phyloP scores from a whole-genome alignment of 2,888 invertebrate species.

The Autographa gamma region DNA sequence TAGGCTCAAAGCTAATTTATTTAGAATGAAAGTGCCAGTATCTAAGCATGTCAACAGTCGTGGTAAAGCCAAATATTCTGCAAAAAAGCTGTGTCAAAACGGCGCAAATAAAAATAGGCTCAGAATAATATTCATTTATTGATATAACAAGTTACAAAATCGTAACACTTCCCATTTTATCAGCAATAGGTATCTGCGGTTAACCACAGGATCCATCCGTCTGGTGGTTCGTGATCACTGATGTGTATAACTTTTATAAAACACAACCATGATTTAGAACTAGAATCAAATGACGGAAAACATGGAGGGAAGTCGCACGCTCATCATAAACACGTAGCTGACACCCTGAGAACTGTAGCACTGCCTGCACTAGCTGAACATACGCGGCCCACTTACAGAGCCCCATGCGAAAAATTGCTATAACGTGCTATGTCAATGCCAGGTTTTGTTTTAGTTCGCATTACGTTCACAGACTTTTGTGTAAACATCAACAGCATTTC shows the following conservation, averaged over 20 bases:
- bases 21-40: too few relatives aligned
- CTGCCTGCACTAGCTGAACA: conserved; percentile 8
- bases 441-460: conserved; percentile 24
- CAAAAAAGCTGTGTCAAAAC: background rate
- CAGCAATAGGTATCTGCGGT: conserved; percentile 6
- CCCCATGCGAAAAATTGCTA: background rate
- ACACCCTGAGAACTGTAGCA: conserved; percentile 28
- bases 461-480: conserved; percentile 9
- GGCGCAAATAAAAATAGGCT: background rate
- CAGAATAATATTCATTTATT: background rate
- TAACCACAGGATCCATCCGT: conserved; percentile 5
- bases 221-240: conserved; percentile 3
- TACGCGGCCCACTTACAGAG: background rate
- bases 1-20: too few relatives aligned
- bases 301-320: conserved; percentile 24
- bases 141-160: background rate
- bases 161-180: background rate
- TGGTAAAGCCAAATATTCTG: background rate
- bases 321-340: conserved; percentile 18
- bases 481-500: conserved; percentile 36
- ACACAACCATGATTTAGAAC: background rate
- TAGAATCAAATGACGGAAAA: conserved; percentile 19
- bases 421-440: conserved; percentile 33
- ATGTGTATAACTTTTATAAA: conserved; percentile 1
- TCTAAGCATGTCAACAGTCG: too few relatives aligned